A percentile compares a stretch with the other conserved stretches of the same genome.
Conservation (phyloP, 1,140 invertebrate species). For the Neodiprion virginianus region DNA sequence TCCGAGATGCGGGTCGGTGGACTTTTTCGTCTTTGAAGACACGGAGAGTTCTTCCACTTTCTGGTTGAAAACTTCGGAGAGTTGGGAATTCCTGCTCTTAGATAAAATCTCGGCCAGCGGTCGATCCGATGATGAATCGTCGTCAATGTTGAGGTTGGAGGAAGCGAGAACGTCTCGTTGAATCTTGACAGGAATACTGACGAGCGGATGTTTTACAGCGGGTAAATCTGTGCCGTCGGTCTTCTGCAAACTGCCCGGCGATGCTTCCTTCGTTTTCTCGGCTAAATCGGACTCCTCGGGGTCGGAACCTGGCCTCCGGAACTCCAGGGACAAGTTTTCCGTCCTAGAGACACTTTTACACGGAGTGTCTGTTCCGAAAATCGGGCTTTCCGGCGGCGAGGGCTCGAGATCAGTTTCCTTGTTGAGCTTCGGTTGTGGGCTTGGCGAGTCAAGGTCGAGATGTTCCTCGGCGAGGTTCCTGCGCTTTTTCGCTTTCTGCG, state of each 20-base stretch:
- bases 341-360: not conserved
- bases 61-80: not conserved
- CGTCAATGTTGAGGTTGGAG: not conserved
- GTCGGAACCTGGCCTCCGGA: not conserved
- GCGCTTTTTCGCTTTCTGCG: constrained; percentile 38
- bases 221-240: not conserved
- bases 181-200: not conserved
- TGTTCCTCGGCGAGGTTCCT: constrained; percentile 49
- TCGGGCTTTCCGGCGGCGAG: no score
- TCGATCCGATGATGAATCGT: not conserved
- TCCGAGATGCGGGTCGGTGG: constrained; percentile 15
- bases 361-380: not conserved
- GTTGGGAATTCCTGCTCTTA: constrained; percentile 8
- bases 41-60: not conserved
- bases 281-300: not conserved
- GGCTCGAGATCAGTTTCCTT: no score
- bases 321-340: not conserved
- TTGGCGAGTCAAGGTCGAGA: constrained; percentile 45
- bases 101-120: constrained; percentile 10
- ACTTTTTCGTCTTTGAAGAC: not conserved
- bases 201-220: not conserved
- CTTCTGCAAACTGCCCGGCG: not conserved
- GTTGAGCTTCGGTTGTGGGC: not conserved
- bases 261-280: no score
- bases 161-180: not conserved